A percentile compares a stretch with the other conserved stretches of the same genome.
phyloP scores from a whole-genome alignment of 2,797 vertebrate species.

The Neosalanx taihuensis region DNA sequence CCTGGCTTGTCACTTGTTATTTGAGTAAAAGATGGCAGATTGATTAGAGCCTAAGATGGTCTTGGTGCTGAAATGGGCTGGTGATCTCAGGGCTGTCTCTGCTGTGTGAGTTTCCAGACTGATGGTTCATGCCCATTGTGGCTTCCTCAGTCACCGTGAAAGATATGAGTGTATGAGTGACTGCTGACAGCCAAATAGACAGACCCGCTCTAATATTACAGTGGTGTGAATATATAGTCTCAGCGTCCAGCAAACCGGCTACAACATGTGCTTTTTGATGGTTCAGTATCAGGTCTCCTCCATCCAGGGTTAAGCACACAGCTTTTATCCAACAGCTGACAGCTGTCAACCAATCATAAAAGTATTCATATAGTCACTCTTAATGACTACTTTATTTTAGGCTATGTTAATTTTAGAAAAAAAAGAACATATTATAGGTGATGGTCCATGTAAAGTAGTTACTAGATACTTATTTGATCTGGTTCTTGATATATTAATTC shows the following conservation, averaged over 20 bases:
- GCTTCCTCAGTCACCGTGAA: constrained; percentile 34
- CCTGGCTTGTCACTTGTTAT: constrained; percentile 27
- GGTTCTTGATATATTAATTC: background rate
- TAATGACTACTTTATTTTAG: background rate
- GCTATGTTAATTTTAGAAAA: background rate
- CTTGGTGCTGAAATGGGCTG: constrained; percentile 26
- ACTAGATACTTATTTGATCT: background rate
- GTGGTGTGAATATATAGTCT: background rate
- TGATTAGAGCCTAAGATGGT: background rate
- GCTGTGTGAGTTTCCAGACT: constrained; percentile 56
- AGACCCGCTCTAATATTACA: constrained; percentile 16
- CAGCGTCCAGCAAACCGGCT: constrained; percentile 6
- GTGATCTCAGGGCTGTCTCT: constrained; percentile 55
- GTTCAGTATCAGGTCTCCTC: background rate
- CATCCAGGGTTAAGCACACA: background rate
- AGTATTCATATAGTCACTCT: background rate
- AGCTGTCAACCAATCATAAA: background rate
- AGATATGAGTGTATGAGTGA: constrained; percentile 14
- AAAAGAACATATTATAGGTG: background rate
- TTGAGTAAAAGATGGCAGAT: constrained; percentile 11
- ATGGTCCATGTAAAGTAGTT: background rate
- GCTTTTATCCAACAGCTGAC: background rate
- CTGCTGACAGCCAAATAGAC: constrained; percentile 33
- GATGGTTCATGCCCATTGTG: constrained; percentile 28
- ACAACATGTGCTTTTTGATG: constrained; percentile 13